Percentiles rank a stretch among this genome's conserved stretches.
These are phyloP conservation scores for Entomyzon cyanotis DNA, from an alignment of 2,113 vertebrate genomes.

Conservation along the genomic window DNA sequence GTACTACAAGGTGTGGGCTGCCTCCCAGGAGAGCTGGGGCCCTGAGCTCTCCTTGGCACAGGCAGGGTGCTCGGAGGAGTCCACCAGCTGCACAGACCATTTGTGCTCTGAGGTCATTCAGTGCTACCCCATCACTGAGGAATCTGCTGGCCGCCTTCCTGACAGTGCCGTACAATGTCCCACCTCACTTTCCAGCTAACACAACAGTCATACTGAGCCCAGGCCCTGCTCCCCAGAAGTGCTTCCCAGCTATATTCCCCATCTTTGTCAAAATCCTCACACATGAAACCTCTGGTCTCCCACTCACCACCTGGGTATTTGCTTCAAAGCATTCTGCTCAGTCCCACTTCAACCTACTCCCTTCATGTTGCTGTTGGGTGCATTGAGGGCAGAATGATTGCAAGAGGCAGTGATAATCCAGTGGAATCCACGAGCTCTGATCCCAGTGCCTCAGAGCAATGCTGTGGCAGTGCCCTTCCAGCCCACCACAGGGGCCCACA, in stretches of 20 bases:
- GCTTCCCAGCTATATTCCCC: background rate
- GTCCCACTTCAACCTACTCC: background rate
- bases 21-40: background rate
- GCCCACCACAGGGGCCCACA: background rate
- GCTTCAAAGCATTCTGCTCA: background rate
- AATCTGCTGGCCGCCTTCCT: constrained; percentile 57
- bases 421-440: background rate
- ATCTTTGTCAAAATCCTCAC: background rate
- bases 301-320: background rate
- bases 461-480: background rate
- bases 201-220: background rate
- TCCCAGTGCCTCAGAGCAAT: background rate
- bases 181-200: background rate
- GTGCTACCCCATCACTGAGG: constrained; percentile 40
- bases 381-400: background rate
- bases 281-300: background rate
- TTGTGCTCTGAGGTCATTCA: constrained; percentile 64
- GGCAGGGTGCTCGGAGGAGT: background rate
- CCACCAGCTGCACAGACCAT: constrained; percentile 52
- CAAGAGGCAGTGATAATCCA: background rate
- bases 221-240: background rate
- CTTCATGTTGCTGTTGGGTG: background rate
- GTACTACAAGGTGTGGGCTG: background rate
- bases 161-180: background rate
- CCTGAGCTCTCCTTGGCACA: background rate